Evolutionary conservation across 1,140 invertebrate genomes (phyloP), one percentile per base, ranked within the genome.

Genomic region (Cotesia glomerata): DNA sequence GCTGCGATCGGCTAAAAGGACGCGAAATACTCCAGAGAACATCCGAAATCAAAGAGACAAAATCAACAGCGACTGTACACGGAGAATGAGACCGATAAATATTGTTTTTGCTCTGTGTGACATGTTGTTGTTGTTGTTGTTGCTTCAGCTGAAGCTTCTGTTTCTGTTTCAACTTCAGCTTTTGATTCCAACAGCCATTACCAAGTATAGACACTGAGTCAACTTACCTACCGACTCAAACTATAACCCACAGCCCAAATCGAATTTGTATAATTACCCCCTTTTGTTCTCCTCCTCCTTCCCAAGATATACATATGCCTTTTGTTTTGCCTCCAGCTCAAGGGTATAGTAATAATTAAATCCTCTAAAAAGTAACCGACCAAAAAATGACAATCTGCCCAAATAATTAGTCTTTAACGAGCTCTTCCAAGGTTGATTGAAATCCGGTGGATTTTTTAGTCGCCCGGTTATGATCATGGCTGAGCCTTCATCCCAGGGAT

Each of bases 61-160:
- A 32, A 73, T 45, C 35, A 45, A 45, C 39, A 45, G 7, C 39
- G 39, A 7, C 39, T 45, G 39, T 56, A 67, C 51, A 34, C 32
- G 71, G 63, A 59, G 69, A 51, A 75, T 13, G 66, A 56, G 73
- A 65, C 59, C 80, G 78, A 82, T 82, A 82, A 82, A 82, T 82
- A 82, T 82, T 74, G 78, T 81, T 81, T 80, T 82, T 82, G 75
- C 65, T 34, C 16, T 45, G 39, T 18, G 45, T 56, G 61, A 67
- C 62, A 73, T 61, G 62, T 69, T 45, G 39, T 45, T 45, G 39
- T 45, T 45, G 39, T 26, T 26, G 26, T 26, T 26, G 26, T 26
- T 26, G 26, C 26, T 26, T 26, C 26, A 26, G 26, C 39, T 45
- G 7, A 2, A 9, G 39, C 39, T 45, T 45, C 11, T 45, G 39